Base-by-base conservation (phyloP, 2,888 invertebrate species). In the Oscheius onirici region DNA sequence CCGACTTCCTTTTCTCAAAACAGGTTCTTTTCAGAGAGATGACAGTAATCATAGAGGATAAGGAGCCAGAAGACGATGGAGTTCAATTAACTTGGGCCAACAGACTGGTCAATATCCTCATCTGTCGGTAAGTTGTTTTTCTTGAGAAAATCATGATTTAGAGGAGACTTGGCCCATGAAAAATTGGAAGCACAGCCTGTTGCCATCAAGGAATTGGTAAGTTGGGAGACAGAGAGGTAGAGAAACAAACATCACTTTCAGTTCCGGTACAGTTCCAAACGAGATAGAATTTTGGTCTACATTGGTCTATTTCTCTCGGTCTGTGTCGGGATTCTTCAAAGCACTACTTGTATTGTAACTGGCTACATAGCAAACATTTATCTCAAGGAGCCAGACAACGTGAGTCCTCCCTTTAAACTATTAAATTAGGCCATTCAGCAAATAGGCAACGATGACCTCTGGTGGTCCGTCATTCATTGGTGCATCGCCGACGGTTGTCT, bases 341-440 rank as follows among this genome's bases (percentile, higher is more conserved):
- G 22, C 3, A 61, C 55, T 6, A 70, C 70, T 2, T 70, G 70
- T 40, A 26, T 70, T 34, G 70, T 70, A n/a, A 54, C 61, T 34
- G 70, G 70, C 20, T 70, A 70, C 46, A 63, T 70, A 3, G 51
- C 63, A 24, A 70, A 70, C 44, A 15, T 70, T n/a, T 70, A 70
- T 40, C 46, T 70, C 3, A 63, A 51, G 34, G 51, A 17, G 15
- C 58, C 46, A 20, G 6, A 24, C 1, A 41, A 58, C 60, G 69
- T 70, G 22, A 63, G 63, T 51, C 46, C 0, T 17, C 2, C 5
- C 11, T 52, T 52, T 57, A 26, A 34, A 5, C 5, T 28, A 26
- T 26, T 26, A 5, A 13, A 22, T 3, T n/a, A 58, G 40, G 22
- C 13, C 22, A 22, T 58, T 20, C 51, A 69, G 58, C 58, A 69